Conservation (phyloP, 2,113 vertebrate genomes). For the Hemichromis elongatus region DNA sequence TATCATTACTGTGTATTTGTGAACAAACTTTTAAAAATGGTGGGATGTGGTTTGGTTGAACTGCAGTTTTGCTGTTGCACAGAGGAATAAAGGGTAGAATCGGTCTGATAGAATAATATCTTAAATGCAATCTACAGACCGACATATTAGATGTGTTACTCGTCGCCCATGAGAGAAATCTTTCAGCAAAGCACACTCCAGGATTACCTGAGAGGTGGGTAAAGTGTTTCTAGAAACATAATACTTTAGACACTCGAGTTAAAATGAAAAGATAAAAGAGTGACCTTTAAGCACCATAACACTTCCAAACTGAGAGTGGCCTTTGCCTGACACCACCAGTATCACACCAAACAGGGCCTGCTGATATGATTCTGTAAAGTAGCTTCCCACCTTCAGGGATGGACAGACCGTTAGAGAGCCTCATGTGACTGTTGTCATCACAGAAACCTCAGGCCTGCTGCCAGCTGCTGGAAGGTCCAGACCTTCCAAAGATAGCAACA, state of each 20-base stretch:
- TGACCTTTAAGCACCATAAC: neutral
- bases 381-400: constrained; percentile 18
- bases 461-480: constrained; percentile 36
- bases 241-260: neutral
- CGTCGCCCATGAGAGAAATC: rapidly evolving
- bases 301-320: rapidly evolving
- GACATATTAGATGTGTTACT: neutral
- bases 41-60: neutral
- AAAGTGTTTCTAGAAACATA: neutral
- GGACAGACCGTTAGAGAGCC: constrained; percentile 6
- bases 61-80: neutral
- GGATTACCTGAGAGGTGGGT: neutral
- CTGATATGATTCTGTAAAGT: constrained; percentile 14
- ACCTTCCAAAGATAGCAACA: constrained; percentile 60
- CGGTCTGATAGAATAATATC: neutral
- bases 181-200: neutral
- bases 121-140: neutral
- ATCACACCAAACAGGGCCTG: neutral
- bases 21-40: neutral
- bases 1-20: rapidly evolving
- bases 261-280: neutral
- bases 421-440: constrained; percentile 55
- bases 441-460: constrained; percentile 11
- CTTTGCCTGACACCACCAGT: neutral
- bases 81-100: neutral